Evolutionary conservation across 2,797 vertebrate species (phyloP), one percentile per base, ranked within the genome.

Genomic region (Labeo calbasu): DNA sequence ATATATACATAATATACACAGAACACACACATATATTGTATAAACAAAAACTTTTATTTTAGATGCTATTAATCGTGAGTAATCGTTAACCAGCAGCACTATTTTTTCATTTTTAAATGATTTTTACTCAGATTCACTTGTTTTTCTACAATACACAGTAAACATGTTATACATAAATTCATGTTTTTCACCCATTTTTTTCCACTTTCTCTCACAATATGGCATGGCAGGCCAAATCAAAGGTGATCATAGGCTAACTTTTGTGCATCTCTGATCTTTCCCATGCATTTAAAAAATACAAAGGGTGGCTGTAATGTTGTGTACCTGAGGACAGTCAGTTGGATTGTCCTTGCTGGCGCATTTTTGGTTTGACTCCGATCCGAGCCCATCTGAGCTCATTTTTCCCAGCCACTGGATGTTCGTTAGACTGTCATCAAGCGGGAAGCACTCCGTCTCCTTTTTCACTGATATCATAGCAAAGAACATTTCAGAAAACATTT

Each of bases 351-450:
- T 96, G 81, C 91, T 92, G 0, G 32, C 84, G 6, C 55, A 77
- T 51, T 89, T 94, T 87, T 94, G 94, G 81, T 84, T 53, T 19
- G 88, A 72, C 85, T 94, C 92, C 2, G 94, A 77, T 77, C 91
- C 93, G 2, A 96, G 79, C 12, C 89, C 87, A 0, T 93, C 91
- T 0, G 96, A 93, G 90, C 87, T 95, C 95, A 96, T 97, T 86
- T 89, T 96, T n/a, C 95, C 96, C 84, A 98, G 90, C 97, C 97
- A 98, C 72, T 98, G 96, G 83, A 98, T 97, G 81, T 96, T 97
- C 77, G 97, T 97, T 86, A 98, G 94, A 89, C 97, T 99, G 90
- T 93, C 95, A 83, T 99, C 94, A 46, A 98, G 92, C 5, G 90
- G 86, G 10, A 92, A 91, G 75, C 92, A 90, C 8, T 93, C 92